These are phyloP conservation scores for Mellivora capensis DNA, from an alignment of 2,113 vertebrate species.

Conservation along the genomic window DNA sequence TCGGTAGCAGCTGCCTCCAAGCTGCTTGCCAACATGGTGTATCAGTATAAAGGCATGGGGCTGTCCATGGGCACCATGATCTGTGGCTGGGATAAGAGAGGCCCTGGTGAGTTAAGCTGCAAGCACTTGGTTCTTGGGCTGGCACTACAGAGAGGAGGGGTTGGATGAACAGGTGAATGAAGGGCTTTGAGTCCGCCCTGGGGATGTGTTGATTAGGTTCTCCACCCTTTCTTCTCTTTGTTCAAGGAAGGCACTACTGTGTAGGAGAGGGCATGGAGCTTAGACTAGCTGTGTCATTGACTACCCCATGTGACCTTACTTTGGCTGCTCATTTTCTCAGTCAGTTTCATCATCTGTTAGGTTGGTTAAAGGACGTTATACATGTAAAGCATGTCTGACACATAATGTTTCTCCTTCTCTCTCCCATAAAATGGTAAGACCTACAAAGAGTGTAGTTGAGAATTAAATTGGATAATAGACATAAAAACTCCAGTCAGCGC, in stretches of 20 bases:
- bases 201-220: background rate
- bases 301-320: background rate
- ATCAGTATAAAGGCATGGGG: slow-evolving; percentile 96
- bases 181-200: background rate
- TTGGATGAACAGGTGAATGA: background rate
- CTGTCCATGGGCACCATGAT: slow-evolving; percentile 97
- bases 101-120: slow-evolving; percentile 86
- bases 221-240: background rate
- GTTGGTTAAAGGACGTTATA: background rate
- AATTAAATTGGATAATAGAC: background rate
- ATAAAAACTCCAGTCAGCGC: background rate
- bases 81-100: slow-evolving; percentile 95
- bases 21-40: slow-evolving; percentile 96
- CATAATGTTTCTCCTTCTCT: background rate
- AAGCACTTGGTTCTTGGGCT: background rate
- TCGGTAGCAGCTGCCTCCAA: slow-evolving; percentile 94
- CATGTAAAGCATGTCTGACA: background rate
- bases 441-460: background rate
- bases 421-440: background rate
- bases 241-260: background rate
- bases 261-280: background rate
- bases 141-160: background rate
- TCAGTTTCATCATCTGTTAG: background rate
- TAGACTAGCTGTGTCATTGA: slow-evolving; percentile 18
- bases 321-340: background rate